Evolutionary conservation across 2,797 vertebrate genomes (phyloP), one percentile per base, ranked within the genome.

Genomic region (Champsocephalus gunnari): DNA sequence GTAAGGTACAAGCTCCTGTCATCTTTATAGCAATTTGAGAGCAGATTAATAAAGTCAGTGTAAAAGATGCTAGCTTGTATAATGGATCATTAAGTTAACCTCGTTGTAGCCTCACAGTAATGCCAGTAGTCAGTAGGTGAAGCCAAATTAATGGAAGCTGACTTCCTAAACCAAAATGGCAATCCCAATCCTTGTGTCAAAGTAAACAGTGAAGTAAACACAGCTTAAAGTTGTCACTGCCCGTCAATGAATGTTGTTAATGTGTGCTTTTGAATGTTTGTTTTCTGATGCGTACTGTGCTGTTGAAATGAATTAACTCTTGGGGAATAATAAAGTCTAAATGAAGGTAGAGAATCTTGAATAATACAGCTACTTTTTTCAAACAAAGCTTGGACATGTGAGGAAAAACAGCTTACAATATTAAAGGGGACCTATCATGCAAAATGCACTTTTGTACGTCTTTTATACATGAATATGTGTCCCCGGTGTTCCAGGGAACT

Each of bases 181-280:
- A 63, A 67, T 66, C 44, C 56, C 4, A n/a, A 3, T 61, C 10
- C 32, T n/a, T 49, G 66, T 45, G 21, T 55, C 5, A 17, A 38
- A 56, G 54, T 51, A 64, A 45, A 71, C 43, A 17, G 43, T n/a
- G 19, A 41, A 50, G 50, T 45, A 45, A 54, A 62, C 17, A 38
- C 34, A 55, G 28, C 3, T 9, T 2, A 34, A 61, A 56, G 47
- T 12, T 41, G 59, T 38, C 9, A 16, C 14, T 19, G 1, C 12
- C 28, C 1, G 4, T 28, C 28, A 28, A 28, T 28, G 28, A 28
- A 28, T 28, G 28, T 28, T 28, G 28, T 28, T 28, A 28, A 28
- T 28, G 28, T 28, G 28, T 28, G 28, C 28, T 28, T 28, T 28
- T 5, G 28, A 4, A 5, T 28, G 28, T 28, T 28, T 28, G 28